Evolutionary conservation across 2,113 vertebrate genomes (phyloP).

Genomic region (Zootoca vivipara): DNA sequence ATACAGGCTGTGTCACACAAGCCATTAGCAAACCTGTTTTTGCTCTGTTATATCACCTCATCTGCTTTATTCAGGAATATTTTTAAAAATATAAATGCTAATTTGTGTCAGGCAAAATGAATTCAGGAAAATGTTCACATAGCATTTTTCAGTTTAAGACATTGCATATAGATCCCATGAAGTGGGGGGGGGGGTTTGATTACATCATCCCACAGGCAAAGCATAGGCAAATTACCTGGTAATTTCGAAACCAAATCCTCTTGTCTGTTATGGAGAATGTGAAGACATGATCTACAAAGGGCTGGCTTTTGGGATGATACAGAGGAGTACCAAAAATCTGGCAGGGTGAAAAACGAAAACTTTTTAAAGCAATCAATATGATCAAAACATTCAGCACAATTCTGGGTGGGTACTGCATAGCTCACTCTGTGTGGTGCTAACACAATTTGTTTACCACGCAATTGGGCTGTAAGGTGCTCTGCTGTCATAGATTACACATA

Average conservation of each 20-base stretch:
- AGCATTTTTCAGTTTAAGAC: not conserved
- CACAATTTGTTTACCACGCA: not conserved
- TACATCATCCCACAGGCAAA: not conserved
- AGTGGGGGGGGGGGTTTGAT: no score
- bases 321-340: conserved; percentile 93
- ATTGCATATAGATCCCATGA: not conserved
- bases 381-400: not conserved
- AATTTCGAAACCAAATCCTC: conserved; percentile 98
- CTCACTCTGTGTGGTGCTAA: not conserved
- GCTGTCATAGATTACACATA: not conserved
- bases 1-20: not conserved
- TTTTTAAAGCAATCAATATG: not conserved
- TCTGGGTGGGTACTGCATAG: not conserved
- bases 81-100: not conserved
- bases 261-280: conserved; percentile 91
- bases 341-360: not conserved
- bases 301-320: conserved; percentile 96
- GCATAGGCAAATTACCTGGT: conserved; percentile 81
- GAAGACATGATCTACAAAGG: conserved; percentile 96
- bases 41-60: not conserved
- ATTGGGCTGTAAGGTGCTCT: no score
- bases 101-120: not conserved
- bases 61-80: not conserved
- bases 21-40: not conserved
- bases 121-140: not conserved